A percentile compares a stretch with the other conserved stretches of the same genome.
Evolutionary conservation across 37 sponge, comb jelly and placozoan species (phyloP).

Genomic region (Oscarella lobularis): DNA sequence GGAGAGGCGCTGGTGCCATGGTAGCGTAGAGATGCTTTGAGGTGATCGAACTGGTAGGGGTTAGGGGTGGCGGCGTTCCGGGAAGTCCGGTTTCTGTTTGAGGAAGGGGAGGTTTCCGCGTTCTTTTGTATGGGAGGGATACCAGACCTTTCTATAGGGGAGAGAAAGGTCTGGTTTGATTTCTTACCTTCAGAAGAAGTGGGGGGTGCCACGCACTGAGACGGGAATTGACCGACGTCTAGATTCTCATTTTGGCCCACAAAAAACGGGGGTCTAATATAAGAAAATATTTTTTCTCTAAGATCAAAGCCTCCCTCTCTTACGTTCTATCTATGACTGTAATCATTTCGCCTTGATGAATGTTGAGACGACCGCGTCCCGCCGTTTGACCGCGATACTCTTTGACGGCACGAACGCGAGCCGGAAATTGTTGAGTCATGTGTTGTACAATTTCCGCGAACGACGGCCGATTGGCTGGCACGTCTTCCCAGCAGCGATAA

Average conservation of each 20-base stretch:
- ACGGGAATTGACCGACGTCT: neutral
- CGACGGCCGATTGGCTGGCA: neutral
- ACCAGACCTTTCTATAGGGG: too few relatives aligned
- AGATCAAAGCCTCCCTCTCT: neutral
- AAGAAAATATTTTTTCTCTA: neutral
- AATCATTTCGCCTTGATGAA: neutral
- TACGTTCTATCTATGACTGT: neutral
- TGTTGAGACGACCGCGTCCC: neutral
- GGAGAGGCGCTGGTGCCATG: too few relatives aligned
- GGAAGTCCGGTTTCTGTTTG: too few relatives aligned
- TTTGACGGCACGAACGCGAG: neutral
- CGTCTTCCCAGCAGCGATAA: neutral
- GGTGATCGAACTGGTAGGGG: too few relatives aligned
- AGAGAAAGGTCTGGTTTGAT: too few relatives aligned
- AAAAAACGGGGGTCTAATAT: neutral
- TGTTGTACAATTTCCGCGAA: neutral
- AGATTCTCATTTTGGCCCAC: neutral
- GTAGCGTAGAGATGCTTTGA: too few relatives aligned
- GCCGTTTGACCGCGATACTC: neutral
- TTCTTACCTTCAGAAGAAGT: too few relatives aligned
- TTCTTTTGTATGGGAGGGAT: too few relatives aligned
- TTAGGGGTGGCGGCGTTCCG: too few relatives aligned
- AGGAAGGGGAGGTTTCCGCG: too few relatives aligned
- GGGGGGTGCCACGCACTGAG: neutral
- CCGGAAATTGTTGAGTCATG: neutral